A percentile compares a stretch with the other conserved stretches of the same genome.
Conservation (phyloP, 2,113 vertebrate species). For the Amblyopsis rosae region DNA sequence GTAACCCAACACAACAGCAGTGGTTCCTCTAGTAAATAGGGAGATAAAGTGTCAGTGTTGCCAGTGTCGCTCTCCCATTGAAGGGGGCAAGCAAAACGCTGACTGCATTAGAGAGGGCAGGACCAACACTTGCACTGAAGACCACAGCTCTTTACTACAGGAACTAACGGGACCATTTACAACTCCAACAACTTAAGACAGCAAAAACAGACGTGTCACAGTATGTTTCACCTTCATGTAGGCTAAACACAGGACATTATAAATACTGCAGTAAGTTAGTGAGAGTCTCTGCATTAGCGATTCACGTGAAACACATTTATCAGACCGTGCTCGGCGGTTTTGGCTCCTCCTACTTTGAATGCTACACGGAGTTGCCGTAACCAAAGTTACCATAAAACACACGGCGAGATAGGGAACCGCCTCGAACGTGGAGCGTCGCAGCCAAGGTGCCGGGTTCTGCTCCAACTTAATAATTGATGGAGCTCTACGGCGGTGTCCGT, state of each 20-base stretch:
- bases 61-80: conserved; percentile 25
- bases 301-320: conserved; percentile 1
- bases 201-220: no score
- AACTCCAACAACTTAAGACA: not conserved
- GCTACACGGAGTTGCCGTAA: not conserved
- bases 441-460: conserved; percentile 65
- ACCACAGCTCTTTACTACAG: not conserved
- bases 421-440: conserved; percentile 27
- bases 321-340: conserved; percentile 27
- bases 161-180: not conserved
- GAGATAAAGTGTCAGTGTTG: not conserved
- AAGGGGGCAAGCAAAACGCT: conserved; percentile 13
- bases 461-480: conserved; percentile 73
- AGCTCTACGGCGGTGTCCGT: conserved; percentile 53
- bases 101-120: conserved; percentile 2
- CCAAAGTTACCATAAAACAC: conserved; percentile 16
- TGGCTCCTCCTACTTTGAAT: conserved; percentile 14
- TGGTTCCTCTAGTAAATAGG: conserved; percentile 24
- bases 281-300: no score
- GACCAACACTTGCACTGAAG: conserved; percentile 19
- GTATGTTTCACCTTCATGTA: not conserved
- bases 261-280: not conserved
- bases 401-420: conserved; percentile 30
- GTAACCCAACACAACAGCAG: conserved; percentile 35
- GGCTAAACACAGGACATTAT: not conserved